Base-by-base conservation (phyloP, 2,888 invertebrate species). In the Strigamia maritima region DNA sequence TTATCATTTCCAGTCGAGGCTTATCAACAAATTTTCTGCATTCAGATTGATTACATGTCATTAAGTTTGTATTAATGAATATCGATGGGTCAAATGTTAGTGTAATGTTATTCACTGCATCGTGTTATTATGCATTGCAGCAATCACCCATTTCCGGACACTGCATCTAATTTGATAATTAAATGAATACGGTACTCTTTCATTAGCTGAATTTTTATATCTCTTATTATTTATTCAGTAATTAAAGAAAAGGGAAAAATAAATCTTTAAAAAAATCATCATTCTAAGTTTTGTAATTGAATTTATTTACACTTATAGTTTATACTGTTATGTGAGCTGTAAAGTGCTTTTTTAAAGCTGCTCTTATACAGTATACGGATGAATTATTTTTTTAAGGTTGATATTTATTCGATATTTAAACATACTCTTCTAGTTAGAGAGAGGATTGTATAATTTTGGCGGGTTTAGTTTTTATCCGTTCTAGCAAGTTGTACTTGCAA, bases 401-500 rank as follows among this genome's bases (percentile, higher is more conserved):
- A 35, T n/a, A n/a, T n/a, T n/a, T n/a, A n/a, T n/a, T n/a, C n/a
- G n/a, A n/a, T n/a, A n/a, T n/a, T n/a, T n/a, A n/a, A n/a, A n/a
- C n/a, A n/a, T n/a, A n/a, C n/a, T n/a, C n/a, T n/a, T n/a, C n/a
- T n/a, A n/a, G n/a, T n/a, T n/a, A n/a, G n/a, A n/a, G n/a, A n/a
- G 44, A 44, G 44, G 14, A 44, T 44, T 44, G 44, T 44, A 44
- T 44, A 44, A 44, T 44, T 44, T 44, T 44, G 10, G 10, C 44
- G n/a, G 44, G 44, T 44, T 44, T 44, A 44, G 44, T 44, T 44
- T 44, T 44, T 44, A 44, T 44, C 44, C 44, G 22, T 24, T n/a
- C n/a, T n/a, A n/a, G n/a, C n/a, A n/a, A n/a, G n/a, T n/a, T 65
- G n/a, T 24, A 65, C 60, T 65, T 65, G 60, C 60, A 65, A 10